phyloP scores from a whole-genome alignment of 2,797 vertebrate species.

The Diglossa cyanea region DNA sequence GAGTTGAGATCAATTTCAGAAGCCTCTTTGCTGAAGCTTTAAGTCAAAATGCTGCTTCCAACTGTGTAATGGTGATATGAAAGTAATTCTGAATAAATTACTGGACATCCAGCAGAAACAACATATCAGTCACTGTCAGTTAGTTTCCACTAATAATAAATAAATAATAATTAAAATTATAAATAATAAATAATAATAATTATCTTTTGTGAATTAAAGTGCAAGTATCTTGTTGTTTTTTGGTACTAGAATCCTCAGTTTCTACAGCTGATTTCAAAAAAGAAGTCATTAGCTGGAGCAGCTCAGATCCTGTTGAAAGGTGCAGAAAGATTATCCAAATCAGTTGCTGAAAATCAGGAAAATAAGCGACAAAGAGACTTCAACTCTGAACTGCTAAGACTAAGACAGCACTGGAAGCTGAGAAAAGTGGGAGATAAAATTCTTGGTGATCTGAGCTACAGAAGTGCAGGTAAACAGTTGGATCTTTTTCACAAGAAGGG shows the following conservation, averaged over 20 bases:
- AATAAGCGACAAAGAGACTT: constrained; percentile 95
- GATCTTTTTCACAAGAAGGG: neutral
- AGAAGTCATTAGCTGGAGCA: constrained; percentile 92
- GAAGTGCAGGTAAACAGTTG: constrained; percentile 86
- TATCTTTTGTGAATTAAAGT: neutral
- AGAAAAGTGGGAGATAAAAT: constrained; percentile 98
- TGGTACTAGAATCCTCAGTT: constrained; percentile 86
- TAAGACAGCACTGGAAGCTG: constrained; percentile 96
- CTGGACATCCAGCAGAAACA: neutral
- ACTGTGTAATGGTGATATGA: fast-evolving
- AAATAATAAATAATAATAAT: neutral
- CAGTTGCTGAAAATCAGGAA: constrained; percentile 91
- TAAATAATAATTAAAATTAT: no score
- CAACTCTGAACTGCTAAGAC: constrained; percentile 90
- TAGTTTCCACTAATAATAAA: neutral
- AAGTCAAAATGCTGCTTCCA: neutral
- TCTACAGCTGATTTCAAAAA: constrained; percentile 94
- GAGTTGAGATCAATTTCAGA: neutral
- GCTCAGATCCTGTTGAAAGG: constrained; percentile 92
- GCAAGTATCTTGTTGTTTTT: neutral
- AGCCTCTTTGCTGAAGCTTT: neutral
- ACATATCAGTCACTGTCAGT: neutral
- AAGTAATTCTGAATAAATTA: neutral
- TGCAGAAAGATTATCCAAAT: constrained; percentile 92
- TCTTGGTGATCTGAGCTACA: constrained; percentile 95